Base-by-base conservation (phyloP, 2,797 vertebrate species). In the Microchirus variegatus region DNA sequence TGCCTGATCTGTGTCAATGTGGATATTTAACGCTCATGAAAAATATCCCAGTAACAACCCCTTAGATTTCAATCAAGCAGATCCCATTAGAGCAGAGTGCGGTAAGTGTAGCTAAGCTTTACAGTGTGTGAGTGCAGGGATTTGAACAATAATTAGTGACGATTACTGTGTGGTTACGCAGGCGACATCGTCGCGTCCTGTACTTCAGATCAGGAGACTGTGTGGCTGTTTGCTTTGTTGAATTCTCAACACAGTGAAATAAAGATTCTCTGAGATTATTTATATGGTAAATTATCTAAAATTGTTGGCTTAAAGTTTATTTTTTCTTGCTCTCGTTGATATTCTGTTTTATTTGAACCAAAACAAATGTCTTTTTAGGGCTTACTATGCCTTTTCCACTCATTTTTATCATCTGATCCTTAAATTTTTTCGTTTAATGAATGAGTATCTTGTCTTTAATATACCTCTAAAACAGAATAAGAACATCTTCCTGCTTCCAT, bases 111-210 rank as follows among this genome's bases (percentile, higher is more conserved):
- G 60, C 74, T 54, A 61, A 85, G 63, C 59, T 62, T 57, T 65
- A 69, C 53, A 38, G 42, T 69, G 42, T 69, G 59, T 74, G 79
- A 83, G 73, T 67, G 63, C 49, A 49, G 59, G 63, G 73, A 78
- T 81, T 73, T 84, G 50, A 56, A 75, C 80, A 81, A 72, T 77
- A 77, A 83, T 83, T 86, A 83, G 56, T 74, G 58, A 74, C 81
- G 78, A 82, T 82, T 79, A 77, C 73, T 67, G 63, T 38, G 42
- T 44, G 73, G 69, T 74, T 61, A 59, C 72, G 77, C 48, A 59
- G 47, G 26, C 54, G 37, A 67, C 66, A 60, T 70, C 57, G 31
- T 68, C 53, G 80, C 70, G 71, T 83, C 64, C 66, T 80, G 77
- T 68, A 68, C 79, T 68, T 59, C 4, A n/a, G 65, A 48, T 69